Evolutionary conservation across 2,797 vertebrate species (phyloP).

Genomic region (Sphenopsis melanotis): DNA sequence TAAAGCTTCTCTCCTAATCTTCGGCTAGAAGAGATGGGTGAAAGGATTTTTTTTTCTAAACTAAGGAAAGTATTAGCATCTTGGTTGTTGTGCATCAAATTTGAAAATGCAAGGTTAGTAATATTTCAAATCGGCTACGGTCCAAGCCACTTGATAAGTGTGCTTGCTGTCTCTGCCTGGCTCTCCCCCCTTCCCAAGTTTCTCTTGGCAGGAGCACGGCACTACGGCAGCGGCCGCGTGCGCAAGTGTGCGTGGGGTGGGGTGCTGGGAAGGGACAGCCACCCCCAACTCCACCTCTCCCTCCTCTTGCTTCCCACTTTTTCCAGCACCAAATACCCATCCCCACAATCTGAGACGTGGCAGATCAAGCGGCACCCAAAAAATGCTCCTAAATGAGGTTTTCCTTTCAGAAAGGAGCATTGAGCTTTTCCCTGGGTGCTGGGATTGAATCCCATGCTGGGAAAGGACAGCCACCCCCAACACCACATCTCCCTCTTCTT

Average conservation of each 20-base stretch:
- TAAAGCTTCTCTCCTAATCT: conserved; percentile 99
- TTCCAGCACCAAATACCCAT: not conserved
- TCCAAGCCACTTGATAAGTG: conserved; percentile 80
- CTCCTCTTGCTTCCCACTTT: not conserved
- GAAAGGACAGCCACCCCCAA: no score
- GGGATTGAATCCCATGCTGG: not conserved
- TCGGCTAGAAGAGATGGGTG: conserved; percentile 96
- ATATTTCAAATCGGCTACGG: conserved; percentile 95
- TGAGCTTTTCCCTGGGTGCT: not conserved
- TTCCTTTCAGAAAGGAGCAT: rapidly evolving
- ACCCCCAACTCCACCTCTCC: not conserved
- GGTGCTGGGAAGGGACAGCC: not conserved
- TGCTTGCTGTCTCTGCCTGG: conserved; percentile 41
- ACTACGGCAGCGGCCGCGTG: not conserved
- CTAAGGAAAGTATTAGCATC: conserved; percentile 97
- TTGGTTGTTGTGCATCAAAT: conserved; percentile 95
- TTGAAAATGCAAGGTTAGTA: conserved; percentile 99
- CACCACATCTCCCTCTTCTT: no score
- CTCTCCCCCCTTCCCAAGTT: conserved; percentile 38
- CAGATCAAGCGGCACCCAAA: not conserved
- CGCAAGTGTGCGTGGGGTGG: not conserved
- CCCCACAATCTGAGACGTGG: rapidly evolving
- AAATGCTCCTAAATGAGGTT: not conserved
- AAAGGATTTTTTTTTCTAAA: conserved; percentile 95
- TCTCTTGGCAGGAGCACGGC: conserved; percentile 22